Percentiles rank a stretch among this genome's conserved stretches.
phyloP scores from a whole-genome alignment of 2,888 invertebrate genomes.

The Troides aeacus region DNA sequence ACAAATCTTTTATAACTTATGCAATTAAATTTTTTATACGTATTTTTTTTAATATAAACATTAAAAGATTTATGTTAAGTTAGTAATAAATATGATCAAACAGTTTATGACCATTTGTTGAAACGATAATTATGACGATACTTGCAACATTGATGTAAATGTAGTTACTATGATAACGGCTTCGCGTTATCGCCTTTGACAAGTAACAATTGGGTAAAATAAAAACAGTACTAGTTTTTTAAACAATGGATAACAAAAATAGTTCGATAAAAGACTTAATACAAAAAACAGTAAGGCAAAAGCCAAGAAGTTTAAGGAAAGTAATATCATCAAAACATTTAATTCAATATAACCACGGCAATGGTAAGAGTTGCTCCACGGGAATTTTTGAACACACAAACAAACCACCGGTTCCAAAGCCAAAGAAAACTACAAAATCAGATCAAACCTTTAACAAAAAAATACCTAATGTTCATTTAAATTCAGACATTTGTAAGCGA shows the following conservation, averaged over 20 bases:
- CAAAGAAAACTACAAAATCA: constrained; percentile 59
- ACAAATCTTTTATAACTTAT: no score
- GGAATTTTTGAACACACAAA: constrained; percentile 39
- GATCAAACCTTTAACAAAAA: constrained; percentile 45
- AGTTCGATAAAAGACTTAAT: background rate
- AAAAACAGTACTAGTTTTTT: background rate
- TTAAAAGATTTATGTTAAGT: no score
- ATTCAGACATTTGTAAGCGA: constrained; percentile 40
- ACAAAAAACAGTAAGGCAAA: constrained; percentile 3
- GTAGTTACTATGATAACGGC: background rate
- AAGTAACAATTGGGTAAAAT: background rate
- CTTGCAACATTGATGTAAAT: background rate
- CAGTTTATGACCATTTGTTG: no score
- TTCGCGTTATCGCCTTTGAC: background rate
- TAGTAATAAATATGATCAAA: no score
- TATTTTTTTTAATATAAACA: no score
- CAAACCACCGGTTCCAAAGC: constrained; percentile 33
- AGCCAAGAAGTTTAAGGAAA: constrained; percentile 44
- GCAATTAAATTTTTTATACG: no score
- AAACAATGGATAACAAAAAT: background rate
- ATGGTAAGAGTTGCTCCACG: constrained; percentile 49
- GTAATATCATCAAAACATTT: constrained; percentile 46
- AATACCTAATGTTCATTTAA: constrained; percentile 17
- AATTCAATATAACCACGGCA: constrained; percentile 22
- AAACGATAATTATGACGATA: no score